phyloP scores from a whole-genome alignment of 2,113 vertebrate species.

The Oryzias melastigma region DNA sequence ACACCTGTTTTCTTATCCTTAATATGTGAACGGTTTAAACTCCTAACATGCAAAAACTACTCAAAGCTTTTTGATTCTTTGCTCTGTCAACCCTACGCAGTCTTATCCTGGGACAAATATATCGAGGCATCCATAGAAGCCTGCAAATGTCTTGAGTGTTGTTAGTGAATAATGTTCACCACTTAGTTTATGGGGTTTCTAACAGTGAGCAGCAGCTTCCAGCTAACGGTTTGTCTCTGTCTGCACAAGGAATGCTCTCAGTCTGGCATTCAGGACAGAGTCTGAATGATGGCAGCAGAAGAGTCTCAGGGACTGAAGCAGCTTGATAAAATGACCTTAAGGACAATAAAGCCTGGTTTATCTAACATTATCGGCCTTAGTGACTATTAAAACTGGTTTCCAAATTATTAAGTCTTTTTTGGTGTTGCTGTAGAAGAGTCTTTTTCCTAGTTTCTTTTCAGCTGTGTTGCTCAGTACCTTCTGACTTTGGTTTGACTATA shows the following conservation, averaged over 20 bases:
- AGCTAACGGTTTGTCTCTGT: slow-evolving; percentile 36
- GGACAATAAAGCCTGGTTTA: slow-evolving; percentile 52
- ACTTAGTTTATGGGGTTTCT: background rate
- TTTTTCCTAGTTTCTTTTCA: background rate
- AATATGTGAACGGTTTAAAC: too few relatives aligned
- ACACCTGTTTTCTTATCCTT: too few relatives aligned
- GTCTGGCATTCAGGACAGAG: slow-evolving; percentile 53
- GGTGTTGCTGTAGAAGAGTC: background rate
- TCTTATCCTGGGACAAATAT: too few relatives aligned
- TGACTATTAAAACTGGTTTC: slow-evolving; percentile 43
- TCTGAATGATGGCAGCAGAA: slow-evolving; percentile 51
- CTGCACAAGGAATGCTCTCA: slow-evolving; percentile 37
- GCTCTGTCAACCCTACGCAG: too few relatives aligned
- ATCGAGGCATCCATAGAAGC: too few relatives aligned
- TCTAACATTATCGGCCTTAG: slow-evolving; percentile 33
- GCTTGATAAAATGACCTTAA: slow-evolving; percentile 51
- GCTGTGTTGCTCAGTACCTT: background rate
- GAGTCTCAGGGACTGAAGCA: slow-evolving; percentile 36
- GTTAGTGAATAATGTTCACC: too few relatives aligned
- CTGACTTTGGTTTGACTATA: background rate
- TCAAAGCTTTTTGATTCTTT: too few relatives aligned
- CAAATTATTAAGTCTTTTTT: slow-evolving; percentile 16
- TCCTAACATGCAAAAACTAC: too few relatives aligned
- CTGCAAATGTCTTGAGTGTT: too few relatives aligned
- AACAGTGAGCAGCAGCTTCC: slow-evolving; percentile 14